Percentiles rank a stretch among this genome's conserved stretches.
These are phyloP conservation scores for Unio delphinus DNA, from an alignment of 2,888 invertebrate genomes.

Conservation along the genomic window DNA sequence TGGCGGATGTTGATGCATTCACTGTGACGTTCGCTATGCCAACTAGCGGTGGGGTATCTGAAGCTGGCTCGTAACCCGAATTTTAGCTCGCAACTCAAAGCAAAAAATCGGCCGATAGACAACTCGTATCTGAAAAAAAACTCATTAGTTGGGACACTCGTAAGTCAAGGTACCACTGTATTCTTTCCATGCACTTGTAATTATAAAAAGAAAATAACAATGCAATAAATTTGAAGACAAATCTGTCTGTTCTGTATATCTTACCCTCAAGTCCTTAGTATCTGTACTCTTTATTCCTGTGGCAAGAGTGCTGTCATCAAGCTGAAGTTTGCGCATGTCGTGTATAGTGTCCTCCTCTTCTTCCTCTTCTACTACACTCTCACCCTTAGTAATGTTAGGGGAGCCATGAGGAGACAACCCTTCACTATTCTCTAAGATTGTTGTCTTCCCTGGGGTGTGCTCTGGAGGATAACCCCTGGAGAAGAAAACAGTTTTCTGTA, in stretches of 20 bases:
- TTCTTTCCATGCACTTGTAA: too few species aligned
- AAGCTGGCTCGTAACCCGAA: too few species aligned
- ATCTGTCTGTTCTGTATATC: background rate
- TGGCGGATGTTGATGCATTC: too few species aligned
- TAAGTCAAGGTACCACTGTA: too few species aligned
- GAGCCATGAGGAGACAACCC: conserved; percentile 27
- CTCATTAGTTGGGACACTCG: too few species aligned
- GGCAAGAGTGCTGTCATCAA: conserved; percentile 46
- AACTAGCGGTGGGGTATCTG: too few species aligned
- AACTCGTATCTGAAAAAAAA: too few species aligned
- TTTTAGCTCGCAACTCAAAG: too few species aligned
- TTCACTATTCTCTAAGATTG: conserved; percentile 49
- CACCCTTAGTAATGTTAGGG: conserved; percentile 32
- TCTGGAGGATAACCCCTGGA: conserved; percentile 63
- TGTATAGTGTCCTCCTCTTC: conserved; percentile 36
- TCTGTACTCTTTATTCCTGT: conserved; percentile 37
- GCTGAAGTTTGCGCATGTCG: conserved; percentile 33
- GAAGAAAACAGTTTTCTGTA: conserved; percentile 1
- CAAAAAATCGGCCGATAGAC: too few species aligned
- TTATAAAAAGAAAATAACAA: too few species aligned
- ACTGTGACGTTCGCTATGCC: too few species aligned
- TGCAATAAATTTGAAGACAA: too few species aligned
- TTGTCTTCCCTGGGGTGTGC: conserved; percentile 48
- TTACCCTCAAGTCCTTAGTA: conserved; percentile 38
- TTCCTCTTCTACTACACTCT: conserved; percentile 30